Base-by-base conservation (phyloP, 2,113 vertebrate genomes). In the Mormyrus iriodes region DNA sequence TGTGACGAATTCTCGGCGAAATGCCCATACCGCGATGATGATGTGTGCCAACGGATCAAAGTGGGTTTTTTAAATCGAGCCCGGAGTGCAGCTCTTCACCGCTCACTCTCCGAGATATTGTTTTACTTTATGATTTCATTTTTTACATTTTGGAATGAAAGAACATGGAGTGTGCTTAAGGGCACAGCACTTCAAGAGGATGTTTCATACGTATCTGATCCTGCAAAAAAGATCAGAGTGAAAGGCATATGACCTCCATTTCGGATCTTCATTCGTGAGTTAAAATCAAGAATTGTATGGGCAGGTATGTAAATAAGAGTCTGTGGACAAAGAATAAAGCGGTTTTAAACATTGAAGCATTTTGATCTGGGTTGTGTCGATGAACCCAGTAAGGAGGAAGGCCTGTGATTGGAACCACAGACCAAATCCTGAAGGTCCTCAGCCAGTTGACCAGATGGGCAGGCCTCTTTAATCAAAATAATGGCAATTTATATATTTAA, bases 21-120 rank as follows among this genome's bases (percentile, higher is more conserved):
- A 79, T 79, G 35, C 35, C 73, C 31, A 13, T 42, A 79, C 35
- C 15, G 2, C 73, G 7, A 39, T 10, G 31, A 7, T 39, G 31
- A 76, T 39, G 69, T 17, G 73, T 19, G 17, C 31, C 13, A 42
- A 17, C 35, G 31, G 35, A 79, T 79, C 73, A 79, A 79, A 79
- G 73, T 39, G 73, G 4, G 1, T 79, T 79, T 79, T 69, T 69
- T 3, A 39, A 39, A 5, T 19, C 9, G 35, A 79, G 73, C 73
- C 73, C 31, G 6, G 15, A 79, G 73, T 79, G 73, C 73, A 79
- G 13, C 73, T 39, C 31, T 42, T 84, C 86, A 46, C 86, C 89
- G 89, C 90, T 85, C 51, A 79, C 85, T 49, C 76, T 87, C 88
- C 15, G 48, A 55, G 87, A 85, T 69, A 39, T 91, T 92, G 53